phyloP scores from a whole-genome alignment of 2,113 vertebrate species.

The Gobiocypris rarus region DNA sequence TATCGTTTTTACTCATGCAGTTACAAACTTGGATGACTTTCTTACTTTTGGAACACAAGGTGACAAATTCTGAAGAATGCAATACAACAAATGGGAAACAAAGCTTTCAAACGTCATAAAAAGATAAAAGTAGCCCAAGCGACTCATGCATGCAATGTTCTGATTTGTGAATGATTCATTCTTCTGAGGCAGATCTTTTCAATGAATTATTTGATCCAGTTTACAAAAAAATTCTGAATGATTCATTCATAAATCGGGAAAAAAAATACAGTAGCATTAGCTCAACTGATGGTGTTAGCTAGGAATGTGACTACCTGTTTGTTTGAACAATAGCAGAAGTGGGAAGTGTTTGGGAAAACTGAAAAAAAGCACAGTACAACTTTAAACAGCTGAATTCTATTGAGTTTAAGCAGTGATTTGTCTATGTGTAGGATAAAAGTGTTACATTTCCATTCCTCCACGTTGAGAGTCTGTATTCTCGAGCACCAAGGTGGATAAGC shows the following conservation, averaged over 20 bases:
- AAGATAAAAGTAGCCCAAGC: neutral
- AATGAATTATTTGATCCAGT: neutral
- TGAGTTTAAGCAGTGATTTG: neutral
- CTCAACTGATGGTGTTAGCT: neutral
- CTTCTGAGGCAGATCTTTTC: neutral
- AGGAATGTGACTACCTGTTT: neutral
- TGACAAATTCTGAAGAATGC: neutral
- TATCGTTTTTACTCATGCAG: too few relatives aligned
- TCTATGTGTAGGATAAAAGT: too few relatives aligned
- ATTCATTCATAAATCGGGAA: neutral
- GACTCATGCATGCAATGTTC: neutral
- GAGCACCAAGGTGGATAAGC: constrained; percentile 49
- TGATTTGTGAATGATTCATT: neutral
- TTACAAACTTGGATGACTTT: too few relatives aligned
- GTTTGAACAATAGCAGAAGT: neutral
- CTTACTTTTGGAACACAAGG: too few relatives aligned
- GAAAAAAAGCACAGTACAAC: neutral
- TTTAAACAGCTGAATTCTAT: neutral
- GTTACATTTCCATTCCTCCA: neutral
- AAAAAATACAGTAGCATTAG: neutral
- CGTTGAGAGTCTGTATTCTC: constrained; percentile 57
- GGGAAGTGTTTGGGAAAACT: neutral
- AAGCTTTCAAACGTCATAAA: neutral
- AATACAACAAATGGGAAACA: neutral
- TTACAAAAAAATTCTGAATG: neutral